Conservation (phyloP, 2,888 invertebrate species). For the Agrochola macilenta region DNA sequence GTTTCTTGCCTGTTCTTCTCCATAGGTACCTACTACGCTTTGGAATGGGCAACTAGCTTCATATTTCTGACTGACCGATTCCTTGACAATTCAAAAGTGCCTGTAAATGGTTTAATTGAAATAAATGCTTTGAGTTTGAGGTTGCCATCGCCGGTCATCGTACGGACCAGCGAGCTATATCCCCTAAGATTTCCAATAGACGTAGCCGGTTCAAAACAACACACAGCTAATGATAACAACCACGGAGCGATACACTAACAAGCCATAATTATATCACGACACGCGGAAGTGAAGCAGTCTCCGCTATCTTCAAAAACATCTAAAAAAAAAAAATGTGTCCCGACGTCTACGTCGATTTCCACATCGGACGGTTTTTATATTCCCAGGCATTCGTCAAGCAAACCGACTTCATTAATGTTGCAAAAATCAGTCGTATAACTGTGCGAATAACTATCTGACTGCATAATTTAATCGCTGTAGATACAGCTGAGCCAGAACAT, state of each 20-base stretch:
- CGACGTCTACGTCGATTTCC: background rate
- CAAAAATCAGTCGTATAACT: constrained; percentile 57
- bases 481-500: constrained; percentile 49
- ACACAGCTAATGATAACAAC: background rate
- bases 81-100: no score
- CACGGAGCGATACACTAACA: no score
- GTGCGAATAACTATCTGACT: constrained; percentile 66
- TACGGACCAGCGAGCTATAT: no score
- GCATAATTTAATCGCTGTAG: constrained; percentile 61
- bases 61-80: no score
- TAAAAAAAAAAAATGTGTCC: constrained; percentile 37
- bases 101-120: no score
- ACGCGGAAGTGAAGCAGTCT: constrained; percentile 34
- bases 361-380: constrained; percentile 43
- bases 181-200: no score
- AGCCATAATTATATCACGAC: background rate
- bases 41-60: no score
- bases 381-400: constrained; percentile 39
- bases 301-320: constrained; percentile 43
- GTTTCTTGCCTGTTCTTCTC: no score
- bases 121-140: no score
- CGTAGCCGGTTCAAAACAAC: background rate
- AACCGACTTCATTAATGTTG: constrained; percentile 51
- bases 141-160: no score
- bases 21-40: no score